Percentiles rank a stretch among this genome's conserved stretches.
These are phyloP conservation scores for Calyptomena viridis DNA, from an alignment of 2,113 vertebrate genomes.

Conservation along the genomic window DNA sequence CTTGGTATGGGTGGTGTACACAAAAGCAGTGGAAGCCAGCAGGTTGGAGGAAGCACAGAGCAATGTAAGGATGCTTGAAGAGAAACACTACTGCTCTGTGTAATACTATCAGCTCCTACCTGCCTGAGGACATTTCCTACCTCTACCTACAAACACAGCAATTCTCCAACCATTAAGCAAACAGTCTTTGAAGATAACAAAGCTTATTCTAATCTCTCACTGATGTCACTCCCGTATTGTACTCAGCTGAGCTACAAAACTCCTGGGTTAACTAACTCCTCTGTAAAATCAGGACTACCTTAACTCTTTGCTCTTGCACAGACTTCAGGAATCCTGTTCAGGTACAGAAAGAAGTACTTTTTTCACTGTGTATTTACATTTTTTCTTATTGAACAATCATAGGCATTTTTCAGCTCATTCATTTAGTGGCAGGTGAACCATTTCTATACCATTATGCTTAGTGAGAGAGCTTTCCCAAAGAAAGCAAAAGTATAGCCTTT, in stretches of 20 bases:
- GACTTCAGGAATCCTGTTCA: neutral
- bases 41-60: neutral
- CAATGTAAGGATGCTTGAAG: neutral
- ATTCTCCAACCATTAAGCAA: slow-evolving; percentile 24
- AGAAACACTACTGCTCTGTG: neutral
- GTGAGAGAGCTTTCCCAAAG: neutral
- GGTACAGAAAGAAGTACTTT: neutral
- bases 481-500: neutral
- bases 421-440: neutral
- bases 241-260: slow-evolving; percentile 10
- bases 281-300: neutral
- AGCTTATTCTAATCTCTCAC: slow-evolving; percentile 32
- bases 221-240: slow-evolving; percentile 23
- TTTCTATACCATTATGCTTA: neutral
- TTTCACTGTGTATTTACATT: neutral
- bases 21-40: neutral
- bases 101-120: neutral
- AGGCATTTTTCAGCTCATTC: neutral
- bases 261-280: neutral
- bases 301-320: neutral
- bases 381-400: neutral
- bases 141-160: neutral
- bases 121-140: slow-evolving; percentile 33
- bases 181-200: slow-evolving; percentile 57
- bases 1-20: neutral